These are phyloP conservation scores for Druon quercuslanigerum DNA, from an alignment of 1,140 invertebrate genomes.

Conservation along the genomic window DNA sequence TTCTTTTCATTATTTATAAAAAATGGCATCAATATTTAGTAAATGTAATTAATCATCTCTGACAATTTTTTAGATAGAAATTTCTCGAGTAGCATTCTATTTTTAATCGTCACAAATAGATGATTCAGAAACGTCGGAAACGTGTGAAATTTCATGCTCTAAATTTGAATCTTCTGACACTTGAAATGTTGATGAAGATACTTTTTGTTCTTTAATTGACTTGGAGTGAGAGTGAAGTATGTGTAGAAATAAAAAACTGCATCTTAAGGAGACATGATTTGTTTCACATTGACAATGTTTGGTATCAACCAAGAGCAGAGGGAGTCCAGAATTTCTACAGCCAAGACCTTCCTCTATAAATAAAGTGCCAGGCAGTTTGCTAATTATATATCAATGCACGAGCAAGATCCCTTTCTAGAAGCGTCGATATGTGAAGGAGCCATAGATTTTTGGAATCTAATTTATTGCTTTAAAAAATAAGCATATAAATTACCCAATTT, in stretches of 20 bases:
- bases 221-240: not conserved
- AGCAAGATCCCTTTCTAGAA: constrained; percentile 29
- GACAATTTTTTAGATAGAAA: too few relatives aligned
- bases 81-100: not conserved
- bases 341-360: constrained; percentile 74
- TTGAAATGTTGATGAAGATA: not conserved
- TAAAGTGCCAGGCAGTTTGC: constrained; percentile 67
- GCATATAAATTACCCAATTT: too few relatives aligned
- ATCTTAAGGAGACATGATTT: not conserved
- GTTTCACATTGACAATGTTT: constrained; percentile 34
- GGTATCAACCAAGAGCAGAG: constrained; percentile 46
- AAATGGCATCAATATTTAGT: too few relatives aligned
- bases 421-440: constrained; percentile 11
- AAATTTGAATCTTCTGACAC: not conserved
- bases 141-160: not conserved
- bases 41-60: too few relatives aligned
- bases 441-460: constrained; percentile 2
- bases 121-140: not conserved
- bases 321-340: constrained; percentile 55
- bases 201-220: not conserved
- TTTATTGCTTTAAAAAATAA: not conserved
- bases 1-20: too few relatives aligned
- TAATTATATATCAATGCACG: constrained; percentile 70
- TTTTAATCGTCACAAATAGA: not conserved
- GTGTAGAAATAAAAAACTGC: too few relatives aligned